Evolutionary conservation across 2,113 vertebrate species (phyloP).

Genomic region (Amphilophus citrinellus): DNA sequence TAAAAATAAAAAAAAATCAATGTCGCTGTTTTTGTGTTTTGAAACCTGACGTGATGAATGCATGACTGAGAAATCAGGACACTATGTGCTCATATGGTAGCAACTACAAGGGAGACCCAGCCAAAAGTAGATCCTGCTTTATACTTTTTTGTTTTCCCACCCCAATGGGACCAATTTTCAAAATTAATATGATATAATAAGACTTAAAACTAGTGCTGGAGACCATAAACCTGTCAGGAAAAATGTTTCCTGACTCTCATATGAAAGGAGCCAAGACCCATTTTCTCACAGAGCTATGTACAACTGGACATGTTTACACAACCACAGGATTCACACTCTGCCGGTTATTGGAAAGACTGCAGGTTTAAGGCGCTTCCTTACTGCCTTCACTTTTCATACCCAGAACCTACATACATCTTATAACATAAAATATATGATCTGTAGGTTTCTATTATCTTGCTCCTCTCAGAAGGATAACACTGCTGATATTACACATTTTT

Average conservation of each 20-base stretch:
- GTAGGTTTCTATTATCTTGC: background rate
- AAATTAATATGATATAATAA: background rate
- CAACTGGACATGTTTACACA: background rate
- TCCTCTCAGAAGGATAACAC: background rate
- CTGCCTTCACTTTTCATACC: background rate
- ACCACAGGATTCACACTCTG: background rate
- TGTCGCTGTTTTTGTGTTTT: too few species aligned
- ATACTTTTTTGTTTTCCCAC: too few species aligned
- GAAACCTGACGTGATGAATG: too few species aligned
- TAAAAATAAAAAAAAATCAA: too few species aligned
- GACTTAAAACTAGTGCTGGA: background rate
- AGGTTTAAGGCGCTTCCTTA: background rate
- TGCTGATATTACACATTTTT: background rate
- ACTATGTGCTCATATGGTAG: too few species aligned
- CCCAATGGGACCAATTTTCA: background rate
- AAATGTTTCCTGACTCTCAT: background rate
- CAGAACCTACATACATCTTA: rapidly evolving
- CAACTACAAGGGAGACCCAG: too few species aligned
- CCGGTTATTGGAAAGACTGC: background rate
- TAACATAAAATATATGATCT: background rate
- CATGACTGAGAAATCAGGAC: too few species aligned
- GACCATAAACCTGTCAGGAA: background rate
- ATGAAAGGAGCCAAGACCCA: background rate
- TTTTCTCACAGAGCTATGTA: background rate
- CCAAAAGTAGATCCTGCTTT: too few species aligned